These are phyloP conservation scores for Adelges cooleyi DNA, from an alignment of 1,140 invertebrate species.

Conservation along the genomic window DNA sequence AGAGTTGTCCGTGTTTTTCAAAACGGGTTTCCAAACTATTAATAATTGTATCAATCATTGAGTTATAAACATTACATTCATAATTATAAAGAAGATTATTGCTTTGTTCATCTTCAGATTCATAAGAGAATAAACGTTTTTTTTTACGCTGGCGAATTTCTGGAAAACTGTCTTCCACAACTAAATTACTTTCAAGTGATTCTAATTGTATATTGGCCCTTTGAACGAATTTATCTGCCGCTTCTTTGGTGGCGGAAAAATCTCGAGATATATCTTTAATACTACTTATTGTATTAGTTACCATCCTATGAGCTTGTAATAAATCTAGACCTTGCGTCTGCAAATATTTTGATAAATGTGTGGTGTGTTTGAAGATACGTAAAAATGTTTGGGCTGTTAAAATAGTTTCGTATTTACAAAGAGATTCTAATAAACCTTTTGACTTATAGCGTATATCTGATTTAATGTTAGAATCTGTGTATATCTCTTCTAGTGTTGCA, in stretches of 20 bases:
- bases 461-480: not conserved
- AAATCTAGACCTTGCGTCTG: constrained; percentile 14
- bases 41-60: not conserved
- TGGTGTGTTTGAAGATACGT: constrained; percentile 13
- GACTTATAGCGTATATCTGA: not conserved
- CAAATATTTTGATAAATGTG: constrained; percentile 21
- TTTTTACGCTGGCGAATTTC: not conserved
- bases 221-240: not conserved
- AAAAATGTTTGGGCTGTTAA: constrained; percentile 24
- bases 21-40: not conserved
- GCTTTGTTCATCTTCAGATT: not conserved
- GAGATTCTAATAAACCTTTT: not conserved
- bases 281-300: not conserved
- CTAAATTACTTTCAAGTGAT: not conserved
- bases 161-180: not conserved
- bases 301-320: constrained; percentile 18
- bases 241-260: not conserved
- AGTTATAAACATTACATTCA: too few species aligned
- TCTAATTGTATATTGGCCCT: not conserved
- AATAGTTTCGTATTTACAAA: constrained; percentile 12
- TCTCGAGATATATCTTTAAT: constrained; percentile 1
- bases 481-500: not conserved
- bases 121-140: not conserved
- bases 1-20: not conserved
- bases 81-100: not conserved